phyloP scores from a whole-genome alignment of 2,113 vertebrate genomes.

The Brienomyrus brachyistius region DNA sequence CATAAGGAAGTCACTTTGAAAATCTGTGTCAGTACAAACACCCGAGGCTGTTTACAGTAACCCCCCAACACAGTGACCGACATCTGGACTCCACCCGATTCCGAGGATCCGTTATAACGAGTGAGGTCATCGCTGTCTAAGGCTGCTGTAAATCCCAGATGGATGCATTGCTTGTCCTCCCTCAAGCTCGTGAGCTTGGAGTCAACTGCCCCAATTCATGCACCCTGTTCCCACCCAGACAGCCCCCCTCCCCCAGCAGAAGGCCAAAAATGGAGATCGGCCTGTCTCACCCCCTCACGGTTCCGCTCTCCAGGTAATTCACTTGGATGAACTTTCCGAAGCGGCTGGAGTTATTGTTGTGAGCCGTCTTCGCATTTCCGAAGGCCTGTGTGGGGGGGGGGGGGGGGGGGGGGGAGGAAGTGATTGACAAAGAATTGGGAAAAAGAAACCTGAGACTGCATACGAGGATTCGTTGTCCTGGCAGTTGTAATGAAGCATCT shows the following conservation, averaged over 20 bases:
- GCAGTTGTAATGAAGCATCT: background rate
- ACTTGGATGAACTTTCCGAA: slow-evolving; percentile 98
- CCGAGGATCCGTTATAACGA: background rate
- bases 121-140: background rate
- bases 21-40: background rate
- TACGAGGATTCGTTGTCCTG: background rate
- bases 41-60: background rate
- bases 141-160: background rate
- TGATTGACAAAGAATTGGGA: background rate
- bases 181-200: background rate
- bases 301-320: slow-evolving; percentile 94
- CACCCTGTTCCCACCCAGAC: background rate
- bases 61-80: background rate
- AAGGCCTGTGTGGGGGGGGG: slow-evolving; percentile 71
- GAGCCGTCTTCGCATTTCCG: slow-evolving; percentile 93
- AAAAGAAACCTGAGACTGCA: background rate
- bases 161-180: background rate
- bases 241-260: background rate
- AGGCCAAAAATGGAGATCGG: background rate
- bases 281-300: slow-evolving; percentile 82
- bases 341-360: slow-evolving; percentile 97
- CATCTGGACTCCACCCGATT: background rate
- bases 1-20: background rate
- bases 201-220: background rate
- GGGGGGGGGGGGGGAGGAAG: slow-evolving; percentile 21